Base-by-base conservation (phyloP, 2,888 invertebrate species). In the Gerris lacustris region DNA sequence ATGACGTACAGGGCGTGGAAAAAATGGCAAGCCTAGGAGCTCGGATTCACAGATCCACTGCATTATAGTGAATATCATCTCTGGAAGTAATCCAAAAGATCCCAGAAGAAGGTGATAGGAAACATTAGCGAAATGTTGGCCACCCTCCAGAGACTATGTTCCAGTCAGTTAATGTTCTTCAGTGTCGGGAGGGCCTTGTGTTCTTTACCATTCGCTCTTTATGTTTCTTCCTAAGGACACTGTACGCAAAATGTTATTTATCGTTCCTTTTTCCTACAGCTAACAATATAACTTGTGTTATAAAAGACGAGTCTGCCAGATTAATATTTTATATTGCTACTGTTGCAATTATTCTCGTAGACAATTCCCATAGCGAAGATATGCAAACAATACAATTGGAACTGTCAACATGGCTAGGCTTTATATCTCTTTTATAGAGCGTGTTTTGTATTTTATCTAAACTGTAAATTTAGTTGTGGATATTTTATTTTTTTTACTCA, bases 91-190 rank as follows among this genome's bases (percentile, higher is more conserved):
- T 55, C 55, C 55, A 55, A 55, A 15, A 55, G 55, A 55, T 55
- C 5, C 15, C 11, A 55, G 55, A 11, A 55, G 55, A 55, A 55
- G 55, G 55, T 55, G 55, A 55, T 55, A 55, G 55, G 55, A 55
- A 55, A 55, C 55, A 55, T 55, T 55, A 55, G 55, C 55, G 15
- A 55, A 55, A 55, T 55, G 55, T 55, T 55, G 55, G 55, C 55
- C 15, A 5, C 9, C 9, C 9, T 55, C 55, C 55, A 55, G 55
- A 55, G 9, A 55, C 15, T 55, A 11, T 55, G 55, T 15, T 55
- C 9, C 55, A 55, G 55, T 55, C 15, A 55, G 55, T 55, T 55
- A 55, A 55, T 55, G 55, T 55, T 55, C 55, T 55, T 55, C 31
- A 31, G 31, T 31, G 31, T 31, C 31, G 31, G 31, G 31, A 31